Percentiles rank a stretch among this genome's conserved stretches.
phyloP scores from a whole-genome alignment of 2,113 vertebrate species.

The Semnornis frantzii region DNA sequence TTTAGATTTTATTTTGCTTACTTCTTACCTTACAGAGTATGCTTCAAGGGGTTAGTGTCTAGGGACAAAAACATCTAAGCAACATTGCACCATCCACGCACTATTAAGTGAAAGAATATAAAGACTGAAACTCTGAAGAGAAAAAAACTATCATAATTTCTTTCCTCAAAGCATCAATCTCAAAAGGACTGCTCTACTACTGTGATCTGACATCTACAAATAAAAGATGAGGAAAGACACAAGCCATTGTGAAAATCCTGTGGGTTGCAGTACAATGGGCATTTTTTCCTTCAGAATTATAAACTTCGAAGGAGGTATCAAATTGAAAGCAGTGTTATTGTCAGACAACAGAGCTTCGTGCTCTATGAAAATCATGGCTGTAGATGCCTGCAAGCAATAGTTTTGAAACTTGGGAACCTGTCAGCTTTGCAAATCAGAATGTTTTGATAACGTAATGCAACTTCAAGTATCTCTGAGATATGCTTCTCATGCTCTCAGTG shows the following conservation, averaged over 20 bases:
- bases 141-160: not conserved
- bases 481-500: not conserved
- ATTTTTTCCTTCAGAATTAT: not conserved
- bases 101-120: not conserved
- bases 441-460: not conserved
- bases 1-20: not conserved
- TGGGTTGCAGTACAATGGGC: not conserved
- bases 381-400: not conserved
- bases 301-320: constrained; percentile 25
- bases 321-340: constrained; percentile 54
- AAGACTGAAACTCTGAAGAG: not conserved
- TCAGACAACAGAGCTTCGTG: constrained; percentile 20
- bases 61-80: not conserved
- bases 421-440: not conserved
- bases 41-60: not conserved
- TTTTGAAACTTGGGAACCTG: not conserved
- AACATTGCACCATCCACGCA: not conserved
- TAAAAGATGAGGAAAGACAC: not conserved
- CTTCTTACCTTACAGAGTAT: not conserved
- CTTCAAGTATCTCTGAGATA: not conserved
- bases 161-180: not conserved
- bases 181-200: not conserved
- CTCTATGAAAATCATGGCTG: not conserved
- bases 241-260: constrained; percentile 13
- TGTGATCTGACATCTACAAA: constrained; percentile 8